A percentile compares a stretch with the other conserved stretches of the same genome.
Conservation (phyloP, 2,113 vertebrate genomes). For the Myiozetetes cayanensis region DNA sequence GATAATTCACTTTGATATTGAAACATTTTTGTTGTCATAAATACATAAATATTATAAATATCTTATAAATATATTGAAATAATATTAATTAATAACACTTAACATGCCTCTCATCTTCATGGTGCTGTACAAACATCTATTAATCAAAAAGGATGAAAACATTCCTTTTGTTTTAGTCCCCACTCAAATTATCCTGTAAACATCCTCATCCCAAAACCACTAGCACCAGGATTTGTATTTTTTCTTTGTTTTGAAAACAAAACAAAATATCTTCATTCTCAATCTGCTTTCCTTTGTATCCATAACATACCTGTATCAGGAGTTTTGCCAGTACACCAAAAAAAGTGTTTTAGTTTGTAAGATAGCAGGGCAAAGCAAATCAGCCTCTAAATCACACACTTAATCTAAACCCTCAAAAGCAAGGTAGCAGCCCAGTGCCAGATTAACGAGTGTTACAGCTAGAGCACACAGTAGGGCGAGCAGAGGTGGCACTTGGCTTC, state of each 20-base stretch:
- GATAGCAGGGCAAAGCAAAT: not conserved
- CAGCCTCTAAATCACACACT: not conserved
- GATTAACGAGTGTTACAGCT: accelerated
- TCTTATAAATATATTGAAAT: slow-evolving; percentile 7
- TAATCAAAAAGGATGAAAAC: slow-evolving; percentile 35
- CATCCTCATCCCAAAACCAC: not conserved
- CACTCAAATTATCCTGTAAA: slow-evolving; percentile 25
- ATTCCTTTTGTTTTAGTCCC: slow-evolving; percentile 31
- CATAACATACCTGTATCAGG: not conserved
- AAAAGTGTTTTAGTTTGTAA: not conserved
- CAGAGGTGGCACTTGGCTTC: not conserved
- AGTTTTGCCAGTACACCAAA: not conserved
- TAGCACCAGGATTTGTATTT: not conserved
- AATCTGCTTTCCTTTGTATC: not conserved
- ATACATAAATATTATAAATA: slow-evolving; percentile 63
- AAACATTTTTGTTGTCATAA: slow-evolving; percentile 71
- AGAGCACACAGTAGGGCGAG: accelerated
- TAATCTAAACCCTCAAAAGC: not conserved
- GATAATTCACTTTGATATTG: slow-evolving; percentile 69
- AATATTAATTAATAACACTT: slow-evolving; percentile 56
- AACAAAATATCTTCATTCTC: not conserved
- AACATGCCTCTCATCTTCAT: slow-evolving; percentile 3
- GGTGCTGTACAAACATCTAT: not conserved
- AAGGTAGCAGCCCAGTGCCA: not conserved
- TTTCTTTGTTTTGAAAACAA: not conserved